phyloP scores from a whole-genome alignment of 1,140 invertebrate species.

The Drosophila ambigua region DNA sequence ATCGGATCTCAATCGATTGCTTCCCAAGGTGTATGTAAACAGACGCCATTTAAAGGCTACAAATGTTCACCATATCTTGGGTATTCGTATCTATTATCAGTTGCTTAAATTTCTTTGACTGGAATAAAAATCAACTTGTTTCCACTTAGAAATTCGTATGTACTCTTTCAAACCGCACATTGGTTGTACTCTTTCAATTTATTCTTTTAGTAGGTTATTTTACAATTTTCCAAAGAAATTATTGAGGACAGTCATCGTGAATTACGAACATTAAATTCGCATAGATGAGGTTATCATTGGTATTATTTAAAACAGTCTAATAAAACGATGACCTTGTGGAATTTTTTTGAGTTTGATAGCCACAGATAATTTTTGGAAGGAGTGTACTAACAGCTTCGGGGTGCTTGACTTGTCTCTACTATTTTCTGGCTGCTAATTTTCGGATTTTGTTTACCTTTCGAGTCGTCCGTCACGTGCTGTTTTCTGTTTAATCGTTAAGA shows the following conservation, averaged over 20 bases:
- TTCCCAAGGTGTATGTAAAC: constrained; percentile 58
- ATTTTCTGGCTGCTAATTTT: constrained; percentile 20
- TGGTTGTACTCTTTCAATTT: too few species aligned
- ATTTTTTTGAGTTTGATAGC: too few species aligned
- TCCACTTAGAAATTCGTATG: background rate
- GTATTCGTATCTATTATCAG: constrained; percentile 47
- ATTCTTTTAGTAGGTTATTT: too few species aligned
- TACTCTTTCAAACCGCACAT: too few species aligned
- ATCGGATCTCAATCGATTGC: constrained; percentile 20
- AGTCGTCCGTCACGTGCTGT: constrained; percentile 52
- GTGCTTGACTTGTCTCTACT: constrained; percentile 11
- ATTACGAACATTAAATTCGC: too few species aligned
- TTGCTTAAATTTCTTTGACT: constrained; percentile 45
- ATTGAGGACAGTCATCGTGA: too few species aligned
- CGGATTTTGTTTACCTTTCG: constrained; percentile 26
- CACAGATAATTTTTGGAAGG: too few species aligned
- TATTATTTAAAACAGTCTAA: too few species aligned
- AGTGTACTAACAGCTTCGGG: constrained; percentile 6
- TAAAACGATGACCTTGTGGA: too few species aligned
- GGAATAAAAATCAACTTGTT: constrained; percentile 16
- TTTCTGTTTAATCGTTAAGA: constrained; percentile 35
- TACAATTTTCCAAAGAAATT: too few species aligned
- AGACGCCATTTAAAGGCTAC: constrained; percentile 49
- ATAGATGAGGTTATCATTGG: too few species aligned
- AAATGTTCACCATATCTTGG: constrained; percentile 45